Percentiles rank a stretch among this genome's conserved stretches.
Conservation (phyloP, 2,888 invertebrate genomes). For the Fabriciana adippe region DNA sequence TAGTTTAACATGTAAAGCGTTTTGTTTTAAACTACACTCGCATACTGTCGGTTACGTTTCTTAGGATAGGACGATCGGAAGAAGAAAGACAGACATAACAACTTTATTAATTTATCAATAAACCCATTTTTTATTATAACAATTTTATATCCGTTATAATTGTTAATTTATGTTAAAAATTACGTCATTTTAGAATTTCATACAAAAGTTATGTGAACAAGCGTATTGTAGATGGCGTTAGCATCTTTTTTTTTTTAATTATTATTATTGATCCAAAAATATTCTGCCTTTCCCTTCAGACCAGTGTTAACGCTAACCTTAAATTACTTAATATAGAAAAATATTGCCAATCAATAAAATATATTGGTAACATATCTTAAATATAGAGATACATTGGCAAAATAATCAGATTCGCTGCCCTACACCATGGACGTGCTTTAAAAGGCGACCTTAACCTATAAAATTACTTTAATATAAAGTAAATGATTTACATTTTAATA, state of each 20-base stretch:
- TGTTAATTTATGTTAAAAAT: too few species aligned
- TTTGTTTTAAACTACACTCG: slow-evolving; percentile 37
- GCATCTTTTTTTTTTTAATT: not conserved
- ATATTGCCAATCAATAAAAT: slow-evolving; percentile 49
- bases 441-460: slow-evolving; percentile 67
- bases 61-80: slow-evolving; percentile 38
- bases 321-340: slow-evolving; percentile 47
- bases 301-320: slow-evolving; percentile 42
- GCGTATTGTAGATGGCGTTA: not conserved
- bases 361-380: slow-evolving; percentile 51
- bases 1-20: slow-evolving; percentile 43
- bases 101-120: not conserved
- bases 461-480: slow-evolving; percentile 72
- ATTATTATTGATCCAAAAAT: slow-evolving; percentile 9
- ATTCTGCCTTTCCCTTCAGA: slow-evolving; percentile 41
- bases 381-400: slow-evolving; percentile 51
- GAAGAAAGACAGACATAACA: slow-evolving; percentile 38
- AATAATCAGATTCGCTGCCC: slow-evolving; percentile 60
- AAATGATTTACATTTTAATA: slow-evolving; percentile 44
- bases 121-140: too few species aligned
- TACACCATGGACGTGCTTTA: slow-evolving; percentile 65
- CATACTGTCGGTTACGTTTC: slow-evolving; percentile 34
- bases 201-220: not conserved
- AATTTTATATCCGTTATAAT: not conserved
- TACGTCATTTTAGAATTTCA: not conserved